phyloP scores from a whole-genome alignment of 2,888 invertebrate species.

The Muscina levida region DNA sequence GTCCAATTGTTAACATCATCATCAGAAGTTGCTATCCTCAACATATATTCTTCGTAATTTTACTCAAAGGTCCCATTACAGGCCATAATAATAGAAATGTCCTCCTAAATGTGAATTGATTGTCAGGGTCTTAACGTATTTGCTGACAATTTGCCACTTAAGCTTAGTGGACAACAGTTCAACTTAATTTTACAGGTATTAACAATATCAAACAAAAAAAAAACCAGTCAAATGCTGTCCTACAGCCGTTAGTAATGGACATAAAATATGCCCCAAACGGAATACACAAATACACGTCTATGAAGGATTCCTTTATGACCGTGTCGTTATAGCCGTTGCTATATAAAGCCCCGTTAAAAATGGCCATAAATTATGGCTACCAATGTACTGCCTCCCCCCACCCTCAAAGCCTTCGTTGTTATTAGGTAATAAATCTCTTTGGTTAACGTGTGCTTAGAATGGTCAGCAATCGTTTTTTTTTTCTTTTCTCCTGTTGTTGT shows the following conservation, averaged over 20 bases:
- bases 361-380: conserved; percentile 67
- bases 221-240: conserved; percentile 53
- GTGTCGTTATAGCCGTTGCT: conserved; percentile 14
- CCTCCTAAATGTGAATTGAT: conserved; percentile 27
- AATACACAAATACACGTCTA: conserved; percentile 31
- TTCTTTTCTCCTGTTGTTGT: not conserved
- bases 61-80: conserved; percentile 58
- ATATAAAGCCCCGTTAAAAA: conserved; percentile 59
- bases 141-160: conserved; percentile 60
- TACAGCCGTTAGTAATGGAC: conserved; percentile 33
- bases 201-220: no score
- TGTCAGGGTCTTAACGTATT: conserved; percentile 48
- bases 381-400: conserved; percentile 51
- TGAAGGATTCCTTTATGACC: conserved; percentile 33
- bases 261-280: conserved; percentile 36
- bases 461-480: conserved; percentile 46
- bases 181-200: conserved; percentile 69
- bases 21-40: conserved; percentile 7
- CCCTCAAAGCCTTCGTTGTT: conserved; percentile 67
- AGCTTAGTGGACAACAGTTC: conserved; percentile 46
- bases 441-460: conserved; percentile 67
- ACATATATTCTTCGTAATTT: conserved; percentile 43
- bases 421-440: conserved; percentile 69
- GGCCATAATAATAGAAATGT: conserved; percentile 41
- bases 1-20: conserved; percentile 25